These are phyloP conservation scores for Pomacea canaliculata DNA, from an alignment of 2,888 invertebrate species.

Conservation along the genomic window DNA sequence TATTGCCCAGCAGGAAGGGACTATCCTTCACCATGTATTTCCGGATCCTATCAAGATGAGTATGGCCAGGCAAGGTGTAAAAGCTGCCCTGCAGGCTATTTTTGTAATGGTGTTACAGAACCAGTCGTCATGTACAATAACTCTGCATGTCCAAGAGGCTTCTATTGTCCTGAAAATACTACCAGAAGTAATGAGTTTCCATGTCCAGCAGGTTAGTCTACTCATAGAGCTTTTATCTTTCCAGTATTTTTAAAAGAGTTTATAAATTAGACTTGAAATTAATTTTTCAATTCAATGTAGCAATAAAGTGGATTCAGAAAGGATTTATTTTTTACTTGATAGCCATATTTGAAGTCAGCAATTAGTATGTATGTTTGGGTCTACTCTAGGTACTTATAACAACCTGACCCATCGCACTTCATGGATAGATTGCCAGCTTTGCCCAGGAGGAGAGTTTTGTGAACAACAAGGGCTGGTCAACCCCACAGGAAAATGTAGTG, in stretches of 20 bases:
- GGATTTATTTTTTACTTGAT: too few species aligned
- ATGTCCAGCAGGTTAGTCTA: constrained; percentile 51
- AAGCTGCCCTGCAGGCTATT: constrained; percentile 62
- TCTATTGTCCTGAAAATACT: constrained; percentile 63
- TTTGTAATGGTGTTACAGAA: constrained; percentile 59
- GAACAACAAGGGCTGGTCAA: constrained; percentile 46
- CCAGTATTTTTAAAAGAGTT: too few species aligned
- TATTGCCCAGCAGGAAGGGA: constrained; percentile 58
- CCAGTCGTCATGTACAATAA: constrained; percentile 62
- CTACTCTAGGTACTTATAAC: constrained; percentile 53
- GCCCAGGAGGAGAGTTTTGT: constrained; percentile 60
- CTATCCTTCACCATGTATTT: constrained; percentile 52
- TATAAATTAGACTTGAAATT: too few species aligned
- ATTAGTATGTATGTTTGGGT: too few species aligned
- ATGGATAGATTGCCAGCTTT: constrained; percentile 55
- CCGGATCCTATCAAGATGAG: constrained; percentile 63
- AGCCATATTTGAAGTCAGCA: too few species aligned
- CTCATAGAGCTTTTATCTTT: too few species aligned
- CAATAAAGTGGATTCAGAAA: too few species aligned
- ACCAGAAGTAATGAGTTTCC: constrained; percentile 53
- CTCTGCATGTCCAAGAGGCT: constrained; percentile 59
- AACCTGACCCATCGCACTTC: constrained; percentile 55
- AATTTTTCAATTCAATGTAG: too few species aligned
- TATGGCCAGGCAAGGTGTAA: constrained; percentile 57
- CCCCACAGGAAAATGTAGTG: constrained; percentile 53